Conservation (phyloP, 1,140 invertebrate species). For the Sarcophaga bullata region DNA sequence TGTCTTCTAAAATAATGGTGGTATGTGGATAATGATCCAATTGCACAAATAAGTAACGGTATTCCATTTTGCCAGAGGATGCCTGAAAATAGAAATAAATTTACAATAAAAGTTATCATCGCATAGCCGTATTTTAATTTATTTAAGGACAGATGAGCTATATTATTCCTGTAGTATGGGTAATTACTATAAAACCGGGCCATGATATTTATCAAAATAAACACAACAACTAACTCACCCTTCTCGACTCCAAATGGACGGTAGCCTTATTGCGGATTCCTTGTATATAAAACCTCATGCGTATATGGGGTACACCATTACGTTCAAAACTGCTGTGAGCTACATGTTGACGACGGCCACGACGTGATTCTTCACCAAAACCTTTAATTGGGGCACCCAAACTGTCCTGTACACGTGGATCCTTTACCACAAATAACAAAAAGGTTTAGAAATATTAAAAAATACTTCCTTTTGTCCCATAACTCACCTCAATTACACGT, state of each 20-base stretch:
- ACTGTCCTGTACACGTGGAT: conserved; percentile 77
- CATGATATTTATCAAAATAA: too few relatives aligned
- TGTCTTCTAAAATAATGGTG: conserved; percentile 81
- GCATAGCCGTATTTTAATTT: not conserved
- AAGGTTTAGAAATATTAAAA: not conserved
- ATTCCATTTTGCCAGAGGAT: conserved; percentile 79
- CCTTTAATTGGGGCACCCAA: conserved; percentile 89
- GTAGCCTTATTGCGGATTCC: conserved; percentile 82
- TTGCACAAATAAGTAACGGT: conserved; percentile 85
- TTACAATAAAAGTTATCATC: not conserved
- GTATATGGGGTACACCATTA: conserved; percentile 80
- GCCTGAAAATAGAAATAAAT: conserved; percentile 71
- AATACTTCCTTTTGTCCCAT: not conserved
- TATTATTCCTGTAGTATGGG: not conserved
- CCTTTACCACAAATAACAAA: conserved; percentile 51
- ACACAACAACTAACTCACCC: conserved; percentile 75
- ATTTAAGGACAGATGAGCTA: not conserved
- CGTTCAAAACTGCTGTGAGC: conserved; percentile 80
- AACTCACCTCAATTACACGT: conserved; percentile 71
- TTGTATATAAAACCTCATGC: conserved; percentile 91
- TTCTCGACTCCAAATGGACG: conserved; percentile 85
- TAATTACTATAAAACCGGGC: too few relatives aligned
- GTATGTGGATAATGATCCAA: conserved; percentile 79
- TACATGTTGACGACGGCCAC: conserved; percentile 77
- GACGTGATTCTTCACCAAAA: conserved; percentile 83